Evolutionary conservation across 2,888 invertebrate genomes (phyloP).

Genomic region (Chaetogeoica ovagalla): DNA sequence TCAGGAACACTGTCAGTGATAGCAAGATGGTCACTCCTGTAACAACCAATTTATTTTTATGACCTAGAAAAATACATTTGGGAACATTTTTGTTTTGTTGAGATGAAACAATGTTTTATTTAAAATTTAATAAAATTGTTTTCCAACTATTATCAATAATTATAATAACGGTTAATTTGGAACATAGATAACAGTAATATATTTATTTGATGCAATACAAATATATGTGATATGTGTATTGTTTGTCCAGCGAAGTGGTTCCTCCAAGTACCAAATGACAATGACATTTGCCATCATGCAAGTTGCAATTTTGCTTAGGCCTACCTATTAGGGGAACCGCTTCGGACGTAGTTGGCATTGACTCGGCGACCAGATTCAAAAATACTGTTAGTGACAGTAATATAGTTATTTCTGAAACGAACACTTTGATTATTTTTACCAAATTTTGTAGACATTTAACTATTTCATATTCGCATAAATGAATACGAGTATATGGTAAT

Average conservation of each 20-base stretch:
- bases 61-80: slow-evolving; percentile 45
- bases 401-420: slow-evolving; percentile 87
- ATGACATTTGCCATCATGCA: slow-evolving; percentile 48
- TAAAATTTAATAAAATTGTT: slow-evolving; percentile 28
- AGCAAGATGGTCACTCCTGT: slow-evolving; percentile 95
- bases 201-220: not conserved
- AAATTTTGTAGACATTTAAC: not conserved
- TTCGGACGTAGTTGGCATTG: slow-evolving; percentile 77
- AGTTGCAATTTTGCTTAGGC: slow-evolving; percentile 26
- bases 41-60: slow-evolving; percentile 58
- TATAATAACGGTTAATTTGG: not conserved
- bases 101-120: slow-evolving; percentile 44
- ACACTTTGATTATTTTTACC: slow-evolving; percentile 33
- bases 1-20: slow-evolving; percentile 96
- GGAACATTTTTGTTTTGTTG: slow-evolving; percentile 24
- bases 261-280: slow-evolving; percentile 55
- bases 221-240: not conserved
- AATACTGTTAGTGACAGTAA: slow-evolving; percentile 96
- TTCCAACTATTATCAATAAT: slow-evolving; percentile 1
- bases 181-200: not conserved
- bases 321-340: slow-evolving; percentile 59
- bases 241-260: slow-evolving; percentile 50
- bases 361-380: slow-evolving; percentile 96
- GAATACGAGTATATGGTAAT: too few relatives aligned
- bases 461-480: too few relatives aligned